These are phyloP conservation scores for Telmatherina bonti DNA, from an alignment of 2,797 vertebrate genomes.

Conservation along the genomic window DNA sequence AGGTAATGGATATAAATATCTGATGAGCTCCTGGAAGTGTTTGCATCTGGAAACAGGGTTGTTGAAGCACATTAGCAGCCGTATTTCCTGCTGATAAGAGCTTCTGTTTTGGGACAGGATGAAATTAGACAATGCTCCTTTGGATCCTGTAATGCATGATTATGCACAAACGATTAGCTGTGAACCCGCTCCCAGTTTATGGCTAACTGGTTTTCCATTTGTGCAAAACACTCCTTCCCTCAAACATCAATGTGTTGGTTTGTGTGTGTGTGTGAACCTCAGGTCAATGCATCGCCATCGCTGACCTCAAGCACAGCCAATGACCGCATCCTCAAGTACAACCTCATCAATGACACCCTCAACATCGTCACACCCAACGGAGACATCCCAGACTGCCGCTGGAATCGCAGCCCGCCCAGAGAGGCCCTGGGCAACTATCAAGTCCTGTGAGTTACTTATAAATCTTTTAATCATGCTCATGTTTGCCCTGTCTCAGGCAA, in stretches of 20 bases:
- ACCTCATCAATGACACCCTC: conserved; percentile 97
- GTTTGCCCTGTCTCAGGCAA: neutral
- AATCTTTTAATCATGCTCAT: conserved; percentile 1
- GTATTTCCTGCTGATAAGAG: conserved; percentile 51
- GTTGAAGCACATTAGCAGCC: conserved; percentile 14
- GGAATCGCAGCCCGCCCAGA: conserved; percentile 92
- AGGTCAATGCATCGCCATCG: conserved; percentile 98
- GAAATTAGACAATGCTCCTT: conserved; percentile 29
- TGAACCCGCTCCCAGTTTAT: conserved; percentile 4
- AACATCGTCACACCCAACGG: conserved; percentile 96
- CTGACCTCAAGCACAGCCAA: conserved; percentile 98
- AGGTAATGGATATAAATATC: neutral
- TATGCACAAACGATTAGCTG: neutral
- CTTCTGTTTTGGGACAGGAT: conserved; percentile 14
- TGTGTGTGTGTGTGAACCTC: conserved; percentile 8
- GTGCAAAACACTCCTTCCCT: neutral
- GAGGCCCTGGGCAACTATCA: conserved; percentile 96
- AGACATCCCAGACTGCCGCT: conserved; percentile 95
- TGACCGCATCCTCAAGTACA: conserved; percentile 97
- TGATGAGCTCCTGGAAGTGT: conserved; percentile 6
- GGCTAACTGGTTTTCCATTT: neutral
- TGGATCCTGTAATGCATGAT: conserved; percentile 12
- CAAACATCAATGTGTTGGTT: neutral
- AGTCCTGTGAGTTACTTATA: conserved; percentile 89
- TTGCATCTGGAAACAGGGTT: neutral